Percentiles rank a stretch among this genome's conserved stretches.
These are phyloP conservation scores for Ophion obscuratus DNA, from an alignment of 2,888 invertebrate genomes.

Conservation along the genomic window DNA sequence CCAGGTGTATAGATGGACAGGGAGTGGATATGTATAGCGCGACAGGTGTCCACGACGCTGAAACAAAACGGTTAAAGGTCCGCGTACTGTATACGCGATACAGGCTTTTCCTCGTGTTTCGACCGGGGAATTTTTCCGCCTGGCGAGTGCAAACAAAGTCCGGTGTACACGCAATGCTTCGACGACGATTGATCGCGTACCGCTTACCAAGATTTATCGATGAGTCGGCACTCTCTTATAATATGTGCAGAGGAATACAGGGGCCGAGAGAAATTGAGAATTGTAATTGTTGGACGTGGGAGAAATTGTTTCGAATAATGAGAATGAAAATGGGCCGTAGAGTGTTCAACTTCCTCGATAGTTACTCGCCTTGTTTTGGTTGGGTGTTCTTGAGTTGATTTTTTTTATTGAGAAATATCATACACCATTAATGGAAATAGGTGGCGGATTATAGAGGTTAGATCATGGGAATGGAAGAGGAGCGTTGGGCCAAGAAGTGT, in stretches of 20 bases:
- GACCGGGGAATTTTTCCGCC: conserved; percentile 14
- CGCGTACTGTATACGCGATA: conserved; percentile 8
- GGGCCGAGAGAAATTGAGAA: not conserved
- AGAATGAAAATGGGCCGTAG: too few species aligned
- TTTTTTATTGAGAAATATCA: too few species aligned
- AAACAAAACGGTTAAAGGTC: conserved; percentile 1
- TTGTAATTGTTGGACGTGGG: not conserved
- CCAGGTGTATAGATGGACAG: not conserved
- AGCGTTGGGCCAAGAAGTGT: too few species aligned
- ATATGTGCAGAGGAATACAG: not conserved
- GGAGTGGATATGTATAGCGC: not conserved
- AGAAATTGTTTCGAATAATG: not conserved
- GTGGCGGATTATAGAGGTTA: too few species aligned
- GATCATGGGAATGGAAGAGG: too few species aligned
- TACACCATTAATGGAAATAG: too few species aligned
- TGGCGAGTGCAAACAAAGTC: not conserved
- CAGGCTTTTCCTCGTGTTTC: not conserved
- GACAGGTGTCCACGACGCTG: conserved; percentile 46
- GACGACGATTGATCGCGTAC: conserved; percentile 13
- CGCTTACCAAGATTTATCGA: conserved; percentile 21
- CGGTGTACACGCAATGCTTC: conserved; percentile 17
- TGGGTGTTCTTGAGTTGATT: too few species aligned
- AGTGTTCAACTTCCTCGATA: too few species aligned
- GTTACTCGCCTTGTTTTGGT: too few species aligned
- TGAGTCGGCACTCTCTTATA: not conserved